Evolutionary conservation across 2,888 invertebrate genomes (phyloP).

Genomic region (Ochropleura plecta): DNA sequence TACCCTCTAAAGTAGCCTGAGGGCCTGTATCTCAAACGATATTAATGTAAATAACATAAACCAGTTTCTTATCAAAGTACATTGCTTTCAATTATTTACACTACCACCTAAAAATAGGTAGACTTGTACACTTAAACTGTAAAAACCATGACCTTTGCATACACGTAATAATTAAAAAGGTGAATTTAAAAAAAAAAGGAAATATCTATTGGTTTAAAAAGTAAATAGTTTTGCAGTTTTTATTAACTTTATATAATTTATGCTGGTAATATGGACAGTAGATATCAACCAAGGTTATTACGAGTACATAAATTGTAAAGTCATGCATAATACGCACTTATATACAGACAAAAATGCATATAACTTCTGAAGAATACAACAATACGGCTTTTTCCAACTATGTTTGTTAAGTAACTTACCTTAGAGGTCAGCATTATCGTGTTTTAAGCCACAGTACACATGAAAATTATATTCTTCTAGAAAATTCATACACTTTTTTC

Average conservation of each 20-base stretch:
- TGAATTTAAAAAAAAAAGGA: neutral
- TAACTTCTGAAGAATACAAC: neutral
- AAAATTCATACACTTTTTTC: slow-evolving; percentile 16
- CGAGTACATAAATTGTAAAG: slow-evolving; percentile 24
- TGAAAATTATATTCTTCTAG: slow-evolving; percentile 8
- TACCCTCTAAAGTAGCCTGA: too few species aligned
- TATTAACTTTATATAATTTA: neutral
- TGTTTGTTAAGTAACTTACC: slow-evolving; percentile 36
- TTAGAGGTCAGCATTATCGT: slow-evolving; percentile 61
- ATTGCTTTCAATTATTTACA: neutral
- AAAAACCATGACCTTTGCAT: slow-evolving; percentile 40
- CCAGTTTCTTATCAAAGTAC: neutral
- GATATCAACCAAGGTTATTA: slow-evolving; percentile 25
- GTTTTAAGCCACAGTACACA: slow-evolving; percentile 10
- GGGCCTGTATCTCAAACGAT: neutral
- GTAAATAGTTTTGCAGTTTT: neutral
- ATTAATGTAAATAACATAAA: neutral
- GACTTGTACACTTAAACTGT: neutral
- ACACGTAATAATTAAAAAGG: neutral
- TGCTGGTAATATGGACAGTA: neutral
- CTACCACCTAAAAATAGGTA: neutral
- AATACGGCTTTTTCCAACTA: neutral
- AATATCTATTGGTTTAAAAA: neutral
- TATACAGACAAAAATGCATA: neutral
- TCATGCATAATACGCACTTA: slow-evolving; percentile 20